phyloP scores from a whole-genome alignment of 1,140 invertebrate species.

The Drosophila punjabiensis region DNA sequence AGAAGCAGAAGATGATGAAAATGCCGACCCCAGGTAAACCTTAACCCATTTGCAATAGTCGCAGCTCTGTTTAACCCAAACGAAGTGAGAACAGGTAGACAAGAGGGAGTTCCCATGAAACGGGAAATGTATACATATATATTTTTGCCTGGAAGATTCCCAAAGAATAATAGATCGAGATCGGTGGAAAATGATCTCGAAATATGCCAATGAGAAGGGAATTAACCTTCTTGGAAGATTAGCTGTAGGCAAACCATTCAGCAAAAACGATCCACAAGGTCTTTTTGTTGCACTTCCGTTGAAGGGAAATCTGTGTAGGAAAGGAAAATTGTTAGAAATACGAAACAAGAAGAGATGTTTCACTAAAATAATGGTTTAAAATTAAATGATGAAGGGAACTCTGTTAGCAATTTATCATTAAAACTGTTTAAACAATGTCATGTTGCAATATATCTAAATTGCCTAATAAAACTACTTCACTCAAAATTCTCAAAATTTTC shows the following conservation, averaged over 20 bases:
- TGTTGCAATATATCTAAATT: background rate
- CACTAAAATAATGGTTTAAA: background rate
- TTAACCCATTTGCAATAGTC: slow-evolving; percentile 60
- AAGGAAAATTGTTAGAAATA: background rate
- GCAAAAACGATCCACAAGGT: background rate
- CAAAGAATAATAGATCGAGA: slow-evolving; percentile 14
- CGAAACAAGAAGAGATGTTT: background rate
- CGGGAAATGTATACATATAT: slow-evolving; percentile 1
- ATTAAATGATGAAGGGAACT: background rate
- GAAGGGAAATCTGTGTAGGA: background rate
- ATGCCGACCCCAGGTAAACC: slow-evolving; percentile 57
- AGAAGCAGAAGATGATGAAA: slow-evolving; percentile 15
- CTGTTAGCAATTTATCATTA: background rate
- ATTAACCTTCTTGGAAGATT: slow-evolving; percentile 21
- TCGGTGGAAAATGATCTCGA: slow-evolving; percentile 23
- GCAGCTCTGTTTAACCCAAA: slow-evolving; percentile 42
- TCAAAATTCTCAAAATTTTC: background rate
- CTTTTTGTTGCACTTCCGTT: slow-evolving; percentile 24
- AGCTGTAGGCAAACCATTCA: slow-evolving; percentile 7
- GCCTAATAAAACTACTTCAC: background rate
- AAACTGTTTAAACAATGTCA: background rate
- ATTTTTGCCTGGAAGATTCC: slow-evolving; percentile 21
- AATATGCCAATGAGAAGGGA: slow-evolving; percentile 26
- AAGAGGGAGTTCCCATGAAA: slow-evolving; percentile 24
- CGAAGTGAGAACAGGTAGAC: slow-evolving; percentile 29